Base-by-base conservation (phyloP, 2,113 vertebrate species). In the Pelmatolapia mariae region DNA sequence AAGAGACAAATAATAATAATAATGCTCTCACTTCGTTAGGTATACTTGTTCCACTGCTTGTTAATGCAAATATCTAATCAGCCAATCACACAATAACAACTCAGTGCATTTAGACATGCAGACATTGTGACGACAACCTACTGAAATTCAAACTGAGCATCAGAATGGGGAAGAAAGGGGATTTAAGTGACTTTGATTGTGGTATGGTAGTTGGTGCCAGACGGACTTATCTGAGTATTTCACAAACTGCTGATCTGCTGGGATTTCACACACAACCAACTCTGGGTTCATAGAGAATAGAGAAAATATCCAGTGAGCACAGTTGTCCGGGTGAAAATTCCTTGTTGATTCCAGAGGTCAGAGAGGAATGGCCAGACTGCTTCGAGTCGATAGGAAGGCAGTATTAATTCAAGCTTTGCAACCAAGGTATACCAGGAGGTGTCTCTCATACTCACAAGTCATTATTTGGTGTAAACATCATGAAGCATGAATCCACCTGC, bases 31-130 rank as follows among this genome's bases (percentile, higher is more conserved):
- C 43, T 78, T 71, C n/a, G 5, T 71, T 13, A 3, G 36, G n/a
- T 71, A 71, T n/a, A 71, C 0, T 22, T 19, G 24, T 50, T 50
- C 71, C 24, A 78, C 43, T 78, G 43, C 43, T 78, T 78, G 71
- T 78, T 76, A 50, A 78, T 78, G 71, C 43, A 78, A 78, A 50
- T 78, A 50, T 50, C 43, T 78, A 50, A 78, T 78, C 43, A 78
- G 71, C 24, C 43, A 50, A 5, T 78, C 43, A 19, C 16, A 50
- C 45, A 19, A 19, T 47, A 50, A 29, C 6, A 78, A 78, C 24
- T 50, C 40, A 18, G 8, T 26, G 68, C 68, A 47, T 73, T 29
- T 76, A 47, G 9, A 43, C 24, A 18, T 18, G 68, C 29, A 47
- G 68, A 29, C 40, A 47, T 3, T 7, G 24, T 47, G 15, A 19